Evolutionary conservation across 1,140 invertebrate genomes (phyloP).

Genomic region (Leptopilina clavipes): DNA sequence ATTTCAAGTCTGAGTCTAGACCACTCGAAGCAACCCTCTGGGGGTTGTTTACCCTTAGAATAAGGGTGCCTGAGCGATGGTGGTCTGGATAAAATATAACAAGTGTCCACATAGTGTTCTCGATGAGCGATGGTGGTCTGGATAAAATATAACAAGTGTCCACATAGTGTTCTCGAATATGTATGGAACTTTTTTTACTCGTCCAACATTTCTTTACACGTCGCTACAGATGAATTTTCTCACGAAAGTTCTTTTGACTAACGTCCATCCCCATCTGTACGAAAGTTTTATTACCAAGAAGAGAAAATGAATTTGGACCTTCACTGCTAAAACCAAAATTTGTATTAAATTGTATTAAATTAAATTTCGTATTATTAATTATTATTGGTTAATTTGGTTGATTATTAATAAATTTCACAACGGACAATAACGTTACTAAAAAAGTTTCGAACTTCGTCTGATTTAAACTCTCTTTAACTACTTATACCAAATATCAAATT

Average conservation of each 20-base stretch:
- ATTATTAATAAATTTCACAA: too few species aligned
- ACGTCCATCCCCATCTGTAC: too few species aligned
- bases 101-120: conserved; percentile 20
- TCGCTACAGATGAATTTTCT: neutral
- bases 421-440: too few species aligned
- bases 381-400: too few species aligned
- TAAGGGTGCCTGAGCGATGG: conserved; percentile 30
- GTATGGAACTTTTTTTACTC: neutral
- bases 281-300: neutral
- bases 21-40: conserved; percentile 27
- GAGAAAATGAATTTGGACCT: too few species aligned
- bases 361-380: too few species aligned
- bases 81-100: conserved; percentile 27
- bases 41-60: conserved; percentile 33
- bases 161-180: conserved; percentile 14
- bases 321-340: too few species aligned
- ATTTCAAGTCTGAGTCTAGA: conserved; percentile 34
- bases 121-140: conserved; percentile 22
- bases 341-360: too few species aligned
- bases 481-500: too few species aligned
- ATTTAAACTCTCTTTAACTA: too few species aligned
- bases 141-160: conserved; percentile 31
- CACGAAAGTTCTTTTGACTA: neutral
- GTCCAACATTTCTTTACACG: neutral
- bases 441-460: too few species aligned